Evolutionary conservation across 30 jellyfish, hydroid and myxozoan species (phyloP).

Genomic region (Sanderia malayensis): DNA sequence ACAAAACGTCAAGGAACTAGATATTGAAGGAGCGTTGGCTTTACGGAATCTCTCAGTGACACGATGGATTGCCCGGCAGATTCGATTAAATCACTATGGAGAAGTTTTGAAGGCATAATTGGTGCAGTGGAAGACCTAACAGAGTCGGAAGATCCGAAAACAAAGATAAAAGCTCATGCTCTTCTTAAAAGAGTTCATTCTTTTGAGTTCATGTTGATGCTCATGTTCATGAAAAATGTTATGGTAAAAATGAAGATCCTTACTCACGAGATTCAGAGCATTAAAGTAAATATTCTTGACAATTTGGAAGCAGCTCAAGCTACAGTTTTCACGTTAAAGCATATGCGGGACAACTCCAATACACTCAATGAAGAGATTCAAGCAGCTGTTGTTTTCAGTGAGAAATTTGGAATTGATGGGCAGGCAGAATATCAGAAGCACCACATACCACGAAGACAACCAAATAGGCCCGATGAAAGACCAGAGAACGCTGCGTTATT

Average conservation of each 20-base stretch:
- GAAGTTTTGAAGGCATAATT: background rate
- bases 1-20: slow-evolving; percentile 10
- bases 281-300: slow-evolving; percentile 5
- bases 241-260: slow-evolving; percentile 6
- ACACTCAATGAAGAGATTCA: slow-evolving; percentile 10
- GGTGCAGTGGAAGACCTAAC: background rate
- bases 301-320: slow-evolving; percentile 17
- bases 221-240: slow-evolving; percentile 7
- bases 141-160: background rate
- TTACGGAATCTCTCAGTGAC: slow-evolving; percentile 4
- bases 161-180: background rate
- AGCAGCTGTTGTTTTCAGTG: slow-evolving; percentile 13
- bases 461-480: background rate
- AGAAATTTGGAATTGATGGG: slow-evolving; percentile 8
- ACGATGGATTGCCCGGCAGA: slow-evolving; percentile 31
- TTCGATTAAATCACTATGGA: slow-evolving; percentile 1
- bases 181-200: background rate
- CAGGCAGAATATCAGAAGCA: background rate
- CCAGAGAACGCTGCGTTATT: background rate
- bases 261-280: slow-evolving; percentile 3
- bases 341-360: slow-evolving; percentile 9
- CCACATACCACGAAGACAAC: background rate
- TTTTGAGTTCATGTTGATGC: slow-evolving; percentile 1
- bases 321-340: slow-evolving; percentile 7
- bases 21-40: slow-evolving; percentile 2